Evolutionary conservation across 1,140 invertebrate genomes (phyloP).

Genomic region (Popillia japonica): DNA sequence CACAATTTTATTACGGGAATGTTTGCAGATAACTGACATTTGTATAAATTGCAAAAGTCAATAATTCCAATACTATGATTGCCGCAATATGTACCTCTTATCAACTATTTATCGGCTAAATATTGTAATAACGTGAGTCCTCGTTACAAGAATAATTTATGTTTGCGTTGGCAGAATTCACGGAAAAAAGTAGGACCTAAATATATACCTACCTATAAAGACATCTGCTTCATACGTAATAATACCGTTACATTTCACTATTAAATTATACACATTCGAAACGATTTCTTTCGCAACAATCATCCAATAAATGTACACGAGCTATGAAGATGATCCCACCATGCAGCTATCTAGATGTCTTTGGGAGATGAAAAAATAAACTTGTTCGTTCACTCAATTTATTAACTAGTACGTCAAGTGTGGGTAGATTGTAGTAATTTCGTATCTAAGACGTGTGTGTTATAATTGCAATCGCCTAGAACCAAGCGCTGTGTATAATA

Average conservation of each 20-base stretch:
- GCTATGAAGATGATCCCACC: background rate
- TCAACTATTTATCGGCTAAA: too few species aligned
- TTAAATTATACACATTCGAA: background rate
- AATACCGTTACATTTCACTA: background rate
- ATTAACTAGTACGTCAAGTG: constrained; percentile 1
- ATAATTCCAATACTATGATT: too few species aligned
- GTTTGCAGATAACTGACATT: too few species aligned
- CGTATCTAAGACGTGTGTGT: background rate
- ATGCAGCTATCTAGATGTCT: background rate
- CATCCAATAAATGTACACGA: background rate
- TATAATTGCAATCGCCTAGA: constrained; percentile 22
- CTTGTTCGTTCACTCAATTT: background rate
- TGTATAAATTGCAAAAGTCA: too few species aligned
- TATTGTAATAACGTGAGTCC: too few species aligned
- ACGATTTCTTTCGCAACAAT: background rate
- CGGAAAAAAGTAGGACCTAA: background rate
- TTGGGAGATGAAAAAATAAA: background rate
- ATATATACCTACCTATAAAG: background rate
- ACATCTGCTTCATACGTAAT: background rate
- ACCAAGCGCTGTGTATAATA: constrained; percentile 8
- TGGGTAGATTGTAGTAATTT: constrained; percentile 25
- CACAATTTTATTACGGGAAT: too few species aligned
- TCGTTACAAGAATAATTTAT: too few species aligned
- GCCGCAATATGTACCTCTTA: too few species aligned
- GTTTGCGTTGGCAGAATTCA: too few species aligned